A percentile compares a stretch with the other conserved stretches of the same genome.
These are phyloP conservation scores for Podabrus alpinus DNA, from an alignment of 2,888 invertebrate species.

Conservation along the genomic window DNA sequence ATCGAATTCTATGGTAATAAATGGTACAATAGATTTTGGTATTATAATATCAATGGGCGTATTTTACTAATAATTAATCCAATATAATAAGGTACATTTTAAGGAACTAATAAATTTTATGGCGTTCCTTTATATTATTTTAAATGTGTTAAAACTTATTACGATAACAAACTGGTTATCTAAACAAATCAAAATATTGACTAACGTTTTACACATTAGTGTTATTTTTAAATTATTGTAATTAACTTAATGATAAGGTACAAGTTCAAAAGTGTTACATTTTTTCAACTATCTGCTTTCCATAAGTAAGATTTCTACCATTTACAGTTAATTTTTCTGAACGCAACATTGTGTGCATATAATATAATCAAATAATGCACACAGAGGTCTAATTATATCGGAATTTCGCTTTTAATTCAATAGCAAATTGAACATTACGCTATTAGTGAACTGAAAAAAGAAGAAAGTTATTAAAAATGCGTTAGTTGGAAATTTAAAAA, in stretches of 20 bases:
- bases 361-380: conserved; percentile 1
- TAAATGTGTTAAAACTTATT: neutral
- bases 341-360: conserved; percentile 3
- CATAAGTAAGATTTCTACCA: conserved; percentile 5
- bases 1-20: neutral
- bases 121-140: neutral
- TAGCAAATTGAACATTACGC: neutral
- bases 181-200: conserved; percentile 5
- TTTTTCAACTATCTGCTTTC: conserved; percentile 7
- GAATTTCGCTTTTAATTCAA: neutral
- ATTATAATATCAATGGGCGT: neutral
- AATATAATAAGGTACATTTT: neutral
- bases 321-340: conserved; percentile 10
- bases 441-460: neutral
- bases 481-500: neutral
- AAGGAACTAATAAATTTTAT: neutral
- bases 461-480: neutral
- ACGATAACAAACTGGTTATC: conserved; percentile 1
- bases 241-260: conserved; percentile 16
- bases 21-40: neutral
- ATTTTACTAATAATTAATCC: neutral
- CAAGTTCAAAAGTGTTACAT: conserved; percentile 18
- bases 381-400: conserved; percentile 5
- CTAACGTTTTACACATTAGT: conserved; percentile 6
- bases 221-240: conserved; percentile 27